phyloP scores from a whole-genome alignment of 2,888 invertebrate genomes.

The Anarsia innoxiella region DNA sequence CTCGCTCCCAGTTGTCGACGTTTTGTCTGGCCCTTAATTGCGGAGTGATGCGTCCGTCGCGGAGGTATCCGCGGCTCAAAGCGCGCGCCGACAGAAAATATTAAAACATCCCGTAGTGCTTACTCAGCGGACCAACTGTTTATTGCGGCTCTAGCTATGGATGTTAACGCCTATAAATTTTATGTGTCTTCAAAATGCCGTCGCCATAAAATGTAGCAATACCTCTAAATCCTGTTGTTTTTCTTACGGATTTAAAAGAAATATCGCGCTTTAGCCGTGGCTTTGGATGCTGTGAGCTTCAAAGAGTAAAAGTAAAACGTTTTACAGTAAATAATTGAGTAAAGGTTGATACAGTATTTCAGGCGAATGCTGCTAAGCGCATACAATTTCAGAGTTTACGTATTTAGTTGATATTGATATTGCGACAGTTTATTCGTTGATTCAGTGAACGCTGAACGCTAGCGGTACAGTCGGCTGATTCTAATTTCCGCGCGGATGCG shows the following conservation, averaged over 20 bases:
- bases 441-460: constrained; percentile 1
- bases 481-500: constrained; percentile 54
- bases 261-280: too few species aligned
- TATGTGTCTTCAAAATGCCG: constrained; percentile 58
- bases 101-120: constrained; percentile 50
- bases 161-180: constrained; percentile 68
- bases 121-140: constrained; percentile 52
- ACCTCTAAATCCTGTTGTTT: constrained; percentile 57
- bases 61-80: constrained; percentile 20
- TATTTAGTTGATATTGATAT: too few species aligned
- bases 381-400: too few species aligned
- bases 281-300: too few species aligned
- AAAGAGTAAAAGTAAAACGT: too few species aligned
- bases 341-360: too few species aligned
- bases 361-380: too few species aligned
- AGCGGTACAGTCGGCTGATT: constrained; percentile 31
- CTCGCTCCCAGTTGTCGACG: constrained; percentile 41
- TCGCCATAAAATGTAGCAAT: constrained; percentile 66
- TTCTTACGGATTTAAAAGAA: constrained; percentile 45
- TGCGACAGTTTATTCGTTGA: constrained; percentile 3
- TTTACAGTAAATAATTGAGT: too few species aligned
- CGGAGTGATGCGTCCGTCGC: constrained; percentile 45
- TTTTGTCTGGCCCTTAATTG: constrained; percentile 62
- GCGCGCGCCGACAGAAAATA: constrained; percentile 38
- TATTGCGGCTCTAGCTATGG: constrained; percentile 57